Percentiles rank a stretch among this genome's conserved stretches.
Conservation (phyloP, 2,888 invertebrate genomes). For the Tipula helvola region DNA sequence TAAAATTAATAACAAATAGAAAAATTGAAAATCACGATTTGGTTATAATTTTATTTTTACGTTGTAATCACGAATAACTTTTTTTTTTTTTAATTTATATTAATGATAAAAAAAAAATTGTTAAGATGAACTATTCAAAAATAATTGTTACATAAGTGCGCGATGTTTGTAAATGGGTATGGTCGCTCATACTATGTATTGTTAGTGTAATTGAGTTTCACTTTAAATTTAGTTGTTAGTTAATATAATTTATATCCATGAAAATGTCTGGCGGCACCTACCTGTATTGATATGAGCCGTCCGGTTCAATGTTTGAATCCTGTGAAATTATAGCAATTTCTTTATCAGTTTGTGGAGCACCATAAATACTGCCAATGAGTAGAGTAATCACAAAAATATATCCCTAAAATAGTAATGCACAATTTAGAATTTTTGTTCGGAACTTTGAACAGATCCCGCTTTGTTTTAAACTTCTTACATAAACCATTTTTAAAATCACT, state of each 20-base stretch:
- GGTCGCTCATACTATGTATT: not conserved
- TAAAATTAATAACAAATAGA: not conserved
- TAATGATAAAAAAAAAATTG: not conserved
- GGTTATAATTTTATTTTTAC: not conserved
- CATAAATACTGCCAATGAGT: slow-evolving; percentile 33
- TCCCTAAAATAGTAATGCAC: slow-evolving; percentile 23
- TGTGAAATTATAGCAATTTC: slow-evolving; percentile 54
- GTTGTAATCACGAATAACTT: not conserved
- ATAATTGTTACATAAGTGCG: not conserved
- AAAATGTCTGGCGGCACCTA: slow-evolving; percentile 26
- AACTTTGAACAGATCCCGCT: not conserved
- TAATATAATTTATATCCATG: not conserved
- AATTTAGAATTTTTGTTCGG: not conserved
- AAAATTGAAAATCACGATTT: slow-evolving; percentile 6
- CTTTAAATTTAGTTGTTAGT: not conserved
- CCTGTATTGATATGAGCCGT: slow-evolving; percentile 62
- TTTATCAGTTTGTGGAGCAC: slow-evolving; percentile 46
- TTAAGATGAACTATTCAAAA: not conserved
- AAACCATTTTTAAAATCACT: not conserved
- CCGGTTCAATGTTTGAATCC: slow-evolving; percentile 56
- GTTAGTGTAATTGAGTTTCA: not conserved
- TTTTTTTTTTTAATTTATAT: not conserved
- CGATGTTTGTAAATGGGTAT: not conserved
- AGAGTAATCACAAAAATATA: slow-evolving; percentile 26
- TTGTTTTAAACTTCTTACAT: not conserved